These are phyloP conservation scores for Druon quercuslanigerum DNA, from an alignment of 1,140 invertebrate genomes.

Conservation along the genomic window DNA sequence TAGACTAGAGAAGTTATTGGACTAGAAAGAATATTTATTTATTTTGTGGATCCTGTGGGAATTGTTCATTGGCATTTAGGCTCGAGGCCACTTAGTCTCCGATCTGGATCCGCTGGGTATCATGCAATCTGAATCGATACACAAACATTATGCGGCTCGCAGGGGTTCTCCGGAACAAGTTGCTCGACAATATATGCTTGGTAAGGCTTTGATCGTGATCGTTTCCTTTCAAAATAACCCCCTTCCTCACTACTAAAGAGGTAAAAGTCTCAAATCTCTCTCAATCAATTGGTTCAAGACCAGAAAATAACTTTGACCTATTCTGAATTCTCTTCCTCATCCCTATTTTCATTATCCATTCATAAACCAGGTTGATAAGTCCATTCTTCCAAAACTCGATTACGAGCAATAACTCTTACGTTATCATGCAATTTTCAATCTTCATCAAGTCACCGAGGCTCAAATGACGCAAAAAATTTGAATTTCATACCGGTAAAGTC, in stretches of 20 bases:
- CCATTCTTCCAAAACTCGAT: neutral
- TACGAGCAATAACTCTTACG: slow-evolving; percentile 1
- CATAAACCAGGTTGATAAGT: neutral
- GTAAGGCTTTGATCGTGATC: slow-evolving; percentile 74
- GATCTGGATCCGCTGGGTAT: slow-evolving; percentile 95
- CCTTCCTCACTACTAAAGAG: neutral
- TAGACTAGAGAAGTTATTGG: slow-evolving; percentile 4
- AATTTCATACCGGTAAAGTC: neutral
- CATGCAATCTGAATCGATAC: slow-evolving; percentile 79
- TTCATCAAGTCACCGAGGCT: neutral
- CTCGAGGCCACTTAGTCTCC: slow-evolving; percentile 96
- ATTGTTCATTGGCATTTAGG: slow-evolving; percentile 79
- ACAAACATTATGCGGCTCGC: slow-evolving; percentile 77
- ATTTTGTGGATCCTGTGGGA: slow-evolving; percentile 59
- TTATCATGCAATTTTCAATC: slow-evolving; percentile 7
- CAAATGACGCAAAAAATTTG: slow-evolving; percentile 13
- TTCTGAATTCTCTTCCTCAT: neutral
- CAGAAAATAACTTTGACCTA: too few relatives aligned
- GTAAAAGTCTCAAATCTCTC: too few relatives aligned
- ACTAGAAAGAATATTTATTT: slow-evolving; percentile 44
- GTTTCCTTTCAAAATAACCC: slow-evolving; percentile 51
- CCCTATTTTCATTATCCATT: neutral
- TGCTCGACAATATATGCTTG: slow-evolving; percentile 81
- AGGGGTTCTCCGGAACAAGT: slow-evolving; percentile 80
- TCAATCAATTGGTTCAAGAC: too few relatives aligned